Conservation (phyloP, 1,140 invertebrate genomes). For the Trialeurodes vaporariorum region DNA sequence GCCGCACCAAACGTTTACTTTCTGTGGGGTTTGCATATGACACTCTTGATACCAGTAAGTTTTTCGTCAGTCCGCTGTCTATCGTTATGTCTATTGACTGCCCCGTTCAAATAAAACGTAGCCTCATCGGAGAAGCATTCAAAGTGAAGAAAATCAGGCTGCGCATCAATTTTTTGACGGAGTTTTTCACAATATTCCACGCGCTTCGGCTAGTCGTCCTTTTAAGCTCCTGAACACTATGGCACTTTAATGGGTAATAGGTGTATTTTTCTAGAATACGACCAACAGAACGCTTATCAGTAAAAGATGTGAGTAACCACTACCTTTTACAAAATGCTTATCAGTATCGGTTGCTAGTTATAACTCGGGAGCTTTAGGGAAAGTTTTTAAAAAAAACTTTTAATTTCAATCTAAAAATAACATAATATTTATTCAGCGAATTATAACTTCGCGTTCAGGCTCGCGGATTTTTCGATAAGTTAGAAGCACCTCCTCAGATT, state of each 20-base stretch:
- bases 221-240: neutral
- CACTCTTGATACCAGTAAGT: neutral
- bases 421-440: too few species aligned
- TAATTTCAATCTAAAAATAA: too few species aligned
- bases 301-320: too few species aligned
- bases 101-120: slow-evolving; percentile 27
- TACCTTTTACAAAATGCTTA: too few species aligned
- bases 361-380: too few species aligned
- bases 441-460: too few species aligned
- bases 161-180: neutral
- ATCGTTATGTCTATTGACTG: slow-evolving; percentile 29
- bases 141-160: neutral
- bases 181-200: neutral
- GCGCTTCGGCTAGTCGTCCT: neutral
- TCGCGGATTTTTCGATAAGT: too few species aligned
- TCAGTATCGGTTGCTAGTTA: too few species aligned
- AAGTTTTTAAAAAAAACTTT: too few species aligned
- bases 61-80: slow-evolving; percentile 5
- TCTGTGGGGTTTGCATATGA: slow-evolving; percentile 11
- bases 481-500: too few species aligned
- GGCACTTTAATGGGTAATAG: neutral
- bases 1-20: slow-evolving; percentile 12
- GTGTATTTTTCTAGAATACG: too few species aligned
- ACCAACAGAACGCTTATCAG: too few species aligned
- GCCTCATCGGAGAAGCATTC: slow-evolving; percentile 25